These are phyloP conservation scores for Laothoe populi DNA, from an alignment of 2,888 invertebrate species.

Conservation along the genomic window DNA sequence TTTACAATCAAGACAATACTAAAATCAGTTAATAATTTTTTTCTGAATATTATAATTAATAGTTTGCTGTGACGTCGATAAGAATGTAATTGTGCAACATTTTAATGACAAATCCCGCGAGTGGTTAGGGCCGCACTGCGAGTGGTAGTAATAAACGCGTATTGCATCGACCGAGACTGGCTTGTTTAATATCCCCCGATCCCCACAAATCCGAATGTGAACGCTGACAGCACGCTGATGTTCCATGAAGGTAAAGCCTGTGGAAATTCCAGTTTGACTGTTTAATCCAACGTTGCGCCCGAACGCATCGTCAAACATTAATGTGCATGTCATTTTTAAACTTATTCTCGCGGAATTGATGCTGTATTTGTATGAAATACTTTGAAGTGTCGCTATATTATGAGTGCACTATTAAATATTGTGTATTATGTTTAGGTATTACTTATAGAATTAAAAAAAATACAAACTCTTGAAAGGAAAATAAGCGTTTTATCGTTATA, in stretches of 20 bases:
- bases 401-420: neutral
- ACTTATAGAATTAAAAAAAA: no score
- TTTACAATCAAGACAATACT: no score
- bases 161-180: conserved; percentile 42
- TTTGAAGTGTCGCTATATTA: neutral
- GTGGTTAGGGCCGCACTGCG: conserved; percentile 3
- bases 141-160: conserved; percentile 39
- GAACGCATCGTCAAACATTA: conserved; percentile 53
- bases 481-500: no score
- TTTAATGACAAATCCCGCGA: conserved; percentile 15
- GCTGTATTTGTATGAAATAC: neutral
- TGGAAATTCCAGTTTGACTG: conserved; percentile 64
- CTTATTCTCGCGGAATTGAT: conserved; percentile 14
- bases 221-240: conserved; percentile 63
- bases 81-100: conserved; percentile 7
- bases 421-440: neutral
- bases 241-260: conserved; percentile 53
- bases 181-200: conserved; percentile 70
- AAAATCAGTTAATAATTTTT: neutral
- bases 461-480: no score
- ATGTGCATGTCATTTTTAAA: conserved; percentile 38
- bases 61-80: neutral
- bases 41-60: neutral
- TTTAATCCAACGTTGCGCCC: conserved; percentile 58
- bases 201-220: conserved; percentile 68